These are phyloP conservation scores for Prionailurus bengalensis DNA, from an alignment of 2,113 vertebrate genomes.

Conservation along the genomic window DNA sequence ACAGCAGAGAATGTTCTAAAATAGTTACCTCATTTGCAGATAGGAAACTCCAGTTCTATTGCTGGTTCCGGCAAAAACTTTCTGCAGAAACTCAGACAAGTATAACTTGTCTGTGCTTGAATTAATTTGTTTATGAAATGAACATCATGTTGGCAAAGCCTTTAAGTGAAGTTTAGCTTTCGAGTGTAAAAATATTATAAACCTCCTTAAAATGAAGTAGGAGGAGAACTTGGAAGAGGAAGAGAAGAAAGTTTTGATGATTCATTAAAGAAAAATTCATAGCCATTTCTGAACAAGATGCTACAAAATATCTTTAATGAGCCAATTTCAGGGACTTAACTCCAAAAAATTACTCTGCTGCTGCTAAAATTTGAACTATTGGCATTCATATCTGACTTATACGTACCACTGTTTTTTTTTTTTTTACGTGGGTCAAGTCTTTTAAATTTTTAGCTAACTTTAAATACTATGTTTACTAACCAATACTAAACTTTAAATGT, in stretches of 20 bases:
- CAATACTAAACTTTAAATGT: neutral
- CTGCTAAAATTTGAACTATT: neutral
- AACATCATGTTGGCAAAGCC: constrained; percentile 58
- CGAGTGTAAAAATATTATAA: constrained; percentile 59
- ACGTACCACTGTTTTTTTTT: neutral
- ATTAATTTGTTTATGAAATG: constrained; percentile 35
- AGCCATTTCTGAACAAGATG: constrained; percentile 20
- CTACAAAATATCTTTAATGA: constrained; percentile 50
- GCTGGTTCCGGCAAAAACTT: constrained; percentile 9
- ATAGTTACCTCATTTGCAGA: constrained; percentile 52
- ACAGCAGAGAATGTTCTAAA: neutral
- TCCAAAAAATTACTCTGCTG: neutral
- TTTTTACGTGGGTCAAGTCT: constrained; percentile 30
- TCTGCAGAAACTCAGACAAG: constrained; percentile 17
- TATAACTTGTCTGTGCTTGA: constrained; percentile 63
- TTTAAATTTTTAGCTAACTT: neutral
- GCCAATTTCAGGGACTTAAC: neutral
- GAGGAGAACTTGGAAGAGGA: constrained; percentile 56
- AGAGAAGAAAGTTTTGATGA: constrained; percentile 36
- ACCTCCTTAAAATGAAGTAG: constrained; percentile 42
- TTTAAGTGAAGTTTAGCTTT: constrained; percentile 46
- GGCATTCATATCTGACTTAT: neutral
- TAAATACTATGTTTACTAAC: constrained; percentile 31
- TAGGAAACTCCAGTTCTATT: constrained; percentile 53
- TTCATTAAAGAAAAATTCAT: constrained; percentile 47